Conservation (phyloP, 2,888 invertebrate genomes). For the Eupithecia dodoneata region DNA sequence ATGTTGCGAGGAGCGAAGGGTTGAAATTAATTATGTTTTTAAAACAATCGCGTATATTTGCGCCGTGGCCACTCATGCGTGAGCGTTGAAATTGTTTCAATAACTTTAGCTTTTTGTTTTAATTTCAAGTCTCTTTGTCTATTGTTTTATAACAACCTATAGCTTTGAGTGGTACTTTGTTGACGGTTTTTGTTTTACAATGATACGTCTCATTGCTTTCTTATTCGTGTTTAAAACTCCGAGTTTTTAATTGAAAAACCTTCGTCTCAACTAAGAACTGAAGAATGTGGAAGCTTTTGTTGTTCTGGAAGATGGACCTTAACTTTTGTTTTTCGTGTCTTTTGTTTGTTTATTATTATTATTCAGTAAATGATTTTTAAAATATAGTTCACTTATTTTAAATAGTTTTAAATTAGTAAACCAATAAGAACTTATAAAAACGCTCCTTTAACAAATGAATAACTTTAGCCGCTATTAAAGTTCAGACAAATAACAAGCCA, state of each 20-base stretch:
- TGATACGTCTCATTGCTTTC: neutral
- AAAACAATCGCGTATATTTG: slow-evolving; percentile 83
- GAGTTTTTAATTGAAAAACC: neutral
- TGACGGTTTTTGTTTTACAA: neutral
- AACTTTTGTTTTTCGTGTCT: neutral
- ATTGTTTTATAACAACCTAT: slow-evolving; percentile 41
- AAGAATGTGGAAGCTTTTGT: neutral
- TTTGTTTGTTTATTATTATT: neutral
- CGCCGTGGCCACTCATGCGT: slow-evolving; percentile 79
- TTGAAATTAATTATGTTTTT: slow-evolving; percentile 83
- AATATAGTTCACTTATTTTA: neutral
- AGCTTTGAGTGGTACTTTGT: slow-evolving; percentile 1
- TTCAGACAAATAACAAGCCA: slow-evolving; percentile 1
- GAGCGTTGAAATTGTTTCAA: slow-evolving; percentile 81
- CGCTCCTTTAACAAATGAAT: neutral
- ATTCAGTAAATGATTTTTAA: neutral
- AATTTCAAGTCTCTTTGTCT: slow-evolving; percentile 74
- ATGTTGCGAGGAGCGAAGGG: slow-evolving; percentile 82
- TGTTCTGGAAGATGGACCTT: neutral
- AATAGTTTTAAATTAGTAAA: neutral
- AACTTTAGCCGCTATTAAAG: neutral
- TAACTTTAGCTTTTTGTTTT: slow-evolving; percentile 81
- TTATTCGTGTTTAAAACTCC: neutral
- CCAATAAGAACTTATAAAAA: neutral
- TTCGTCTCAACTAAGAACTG: neutral